A percentile compares a stretch with the other conserved stretches of the same genome.
These are phyloP conservation scores for Andrena cerasifolii DNA, from an alignment of 1,140 invertebrate species.

Conservation along the genomic window DNA sequence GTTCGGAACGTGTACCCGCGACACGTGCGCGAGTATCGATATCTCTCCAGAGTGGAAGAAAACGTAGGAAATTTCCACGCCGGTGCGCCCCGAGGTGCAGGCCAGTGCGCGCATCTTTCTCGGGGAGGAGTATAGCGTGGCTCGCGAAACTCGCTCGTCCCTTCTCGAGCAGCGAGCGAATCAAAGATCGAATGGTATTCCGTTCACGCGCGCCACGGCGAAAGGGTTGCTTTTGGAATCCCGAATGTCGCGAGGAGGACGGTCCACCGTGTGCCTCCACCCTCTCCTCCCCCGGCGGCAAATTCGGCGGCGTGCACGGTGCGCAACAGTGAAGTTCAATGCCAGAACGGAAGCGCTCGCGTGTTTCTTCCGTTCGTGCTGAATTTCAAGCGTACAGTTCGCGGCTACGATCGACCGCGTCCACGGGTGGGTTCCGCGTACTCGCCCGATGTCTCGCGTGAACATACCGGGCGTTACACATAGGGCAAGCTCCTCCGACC, in stretches of 20 bases:
- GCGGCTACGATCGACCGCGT: neutral
- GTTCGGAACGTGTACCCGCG: neutral
- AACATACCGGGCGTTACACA: no score
- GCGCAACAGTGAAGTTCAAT: slow-evolving; percentile 24
- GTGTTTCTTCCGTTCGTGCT: neutral
- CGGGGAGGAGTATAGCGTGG: neutral
- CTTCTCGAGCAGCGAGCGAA: neutral
- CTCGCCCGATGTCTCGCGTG: no score
- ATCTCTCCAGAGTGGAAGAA: neutral
- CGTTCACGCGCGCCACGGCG: slow-evolving; percentile 6
- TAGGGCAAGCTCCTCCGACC: no score
- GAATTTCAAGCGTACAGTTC: neutral
- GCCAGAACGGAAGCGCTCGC: neutral
- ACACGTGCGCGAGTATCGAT: slow-evolving; percentile 8
- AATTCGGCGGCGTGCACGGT: neutral
- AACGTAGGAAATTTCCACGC: slow-evolving; percentile 15
- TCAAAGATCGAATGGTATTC: slow-evolving; percentile 17
- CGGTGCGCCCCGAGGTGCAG: neutral
- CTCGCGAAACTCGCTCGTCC: slow-evolving; percentile 4
- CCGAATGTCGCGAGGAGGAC: neutral
- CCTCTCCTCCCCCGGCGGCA: neutral
- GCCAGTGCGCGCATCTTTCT: neutral
- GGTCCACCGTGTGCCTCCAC: neutral
- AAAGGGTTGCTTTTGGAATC: slow-evolving; percentile 5
- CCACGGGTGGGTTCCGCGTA: no score